Evolutionary conservation across 1,140 invertebrate species (phyloP), one percentile per base, ranked within the genome.

Genomic region (Cryptotermes secundus): DNA sequence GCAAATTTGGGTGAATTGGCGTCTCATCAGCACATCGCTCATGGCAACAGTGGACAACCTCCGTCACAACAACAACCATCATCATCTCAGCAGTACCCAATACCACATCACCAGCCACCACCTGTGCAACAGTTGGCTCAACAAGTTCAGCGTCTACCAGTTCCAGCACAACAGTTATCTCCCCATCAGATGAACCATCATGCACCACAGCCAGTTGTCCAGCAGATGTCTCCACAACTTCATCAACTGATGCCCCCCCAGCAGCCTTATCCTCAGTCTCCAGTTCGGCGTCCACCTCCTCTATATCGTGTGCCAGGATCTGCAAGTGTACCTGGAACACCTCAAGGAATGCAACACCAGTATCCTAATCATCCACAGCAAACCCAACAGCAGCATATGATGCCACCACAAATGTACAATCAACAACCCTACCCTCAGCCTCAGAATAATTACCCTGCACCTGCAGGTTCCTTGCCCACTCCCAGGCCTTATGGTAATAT

Each of bases 41-140:
- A 91, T 88, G 53, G 87, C 86, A 14, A 87, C 87, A 31, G 88
- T 88, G 1, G 59, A 72, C 89, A 88, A 84, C 87, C 88, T 26
- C 87, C 87, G 0, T 87, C 88, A 53, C 89, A 89, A 2, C 89
- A 87, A 26, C 86, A 87, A 53, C 38, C 86, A 4, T 59, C 85
- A 26, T 45, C 82, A 16, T 83, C 36, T 19, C 34, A 72, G 53
- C 38, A 84, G 1, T 36, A 84, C n/a, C 87, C 89, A 22, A 90
- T 89, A 86, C 88, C 90, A 31, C 89, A 90, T 26, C 90, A 90
- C 84, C 84, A 90, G 59, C 89, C 90, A n/a, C 89, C 89, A n/a
- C 90, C 90, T 0, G 90, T 91, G 7, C 90, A 91, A 83, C 91
- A 92, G 84, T 85, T 91, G n/a, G 90, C 89, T 3, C 91, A 91